Base-by-base conservation (phyloP, 2,797 vertebrate genomes). In the Xyrichtys novacula region DNA sequence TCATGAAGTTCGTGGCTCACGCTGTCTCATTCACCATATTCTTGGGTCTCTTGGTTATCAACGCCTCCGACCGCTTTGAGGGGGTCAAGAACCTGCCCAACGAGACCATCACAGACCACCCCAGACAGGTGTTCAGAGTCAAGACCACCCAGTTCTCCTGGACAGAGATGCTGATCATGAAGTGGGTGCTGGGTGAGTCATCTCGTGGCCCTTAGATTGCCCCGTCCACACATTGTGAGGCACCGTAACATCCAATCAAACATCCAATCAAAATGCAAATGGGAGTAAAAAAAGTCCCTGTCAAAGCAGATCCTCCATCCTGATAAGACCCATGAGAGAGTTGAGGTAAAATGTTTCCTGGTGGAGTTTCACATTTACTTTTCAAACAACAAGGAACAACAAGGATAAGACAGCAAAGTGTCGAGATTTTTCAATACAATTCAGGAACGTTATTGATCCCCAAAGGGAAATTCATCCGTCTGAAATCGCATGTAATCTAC, bases 1-100 rank as follows among this genome's bases (percentile, higher is more conserved):
- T 99, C 84, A 99, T 98, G 97, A 99, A 99, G 92, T 99, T 99
- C 73, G 96, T 98, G 70, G 97, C 97, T 42, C 97, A 99, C 1
- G 97, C 97, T 0, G 96, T 98, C 69, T 99, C 97, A 70, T 98
- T 99, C 89, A 98, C 96, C 58, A 96, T 98, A 89, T 98, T 98
- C 86, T 89, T 99, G 71, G 96, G 96, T 58, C 90, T 99, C 54
- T 92, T 99, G 73, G 93, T 99, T 2, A 77, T 99, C 87, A 99
- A 99, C 0, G 97, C 97, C 7, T 98, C 97, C 0, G 97, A 99
- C 70, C 96, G 97, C 12, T 99, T 98, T 26, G 96, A 98, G 79
- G 97, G 97, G 0, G 95, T 98, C 12, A 98, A 97, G 91, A 97
- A 96, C 49, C 94, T 99, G 48, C 97, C 97, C 65, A 99, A 99